Evolutionary conservation across 35 echinoderm and acorn worm genomes (phyloP).

Genomic region (Apostichopus californicus): DNA sequence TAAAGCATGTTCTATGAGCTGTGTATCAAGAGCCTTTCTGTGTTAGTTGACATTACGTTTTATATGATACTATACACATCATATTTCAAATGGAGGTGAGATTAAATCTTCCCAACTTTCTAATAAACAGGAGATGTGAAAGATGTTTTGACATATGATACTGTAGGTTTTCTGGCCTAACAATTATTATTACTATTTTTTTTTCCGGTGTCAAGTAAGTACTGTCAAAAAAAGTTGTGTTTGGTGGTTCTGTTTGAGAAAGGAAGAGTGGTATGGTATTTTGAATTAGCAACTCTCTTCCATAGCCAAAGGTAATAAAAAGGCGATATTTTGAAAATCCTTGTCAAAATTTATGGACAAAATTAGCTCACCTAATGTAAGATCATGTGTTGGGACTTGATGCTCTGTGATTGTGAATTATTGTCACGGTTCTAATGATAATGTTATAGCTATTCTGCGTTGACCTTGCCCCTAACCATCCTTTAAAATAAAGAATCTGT

Average conservation of each 20-base stretch:
- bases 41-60: too few species aligned
- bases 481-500: constrained; percentile 20
- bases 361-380: constrained; percentile 54
- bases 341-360: constrained; percentile 60
- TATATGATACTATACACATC: not conserved
- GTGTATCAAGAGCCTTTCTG: too few species aligned
- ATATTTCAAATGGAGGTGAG: not conserved
- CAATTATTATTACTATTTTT: not conserved
- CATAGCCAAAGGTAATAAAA: not conserved
- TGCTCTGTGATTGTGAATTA: constrained; percentile 50
- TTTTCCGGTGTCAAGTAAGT: not conserved
- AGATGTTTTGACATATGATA: constrained; percentile 23
- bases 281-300: not conserved
- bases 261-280: not conserved
- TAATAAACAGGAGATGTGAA: constrained; percentile 3
- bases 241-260: not conserved
- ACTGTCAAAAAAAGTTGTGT: not conserved
- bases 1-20: too few species aligned
- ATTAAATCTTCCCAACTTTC: not conserved
- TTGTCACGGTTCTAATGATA: constrained; percentile 41
- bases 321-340: constrained; percentile 24
- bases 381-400: constrained; percentile 43
- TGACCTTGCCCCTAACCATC: constrained; percentile 53
- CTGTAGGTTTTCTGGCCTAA: not conserved
- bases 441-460: constrained; percentile 36